Evolutionary conservation across 2,113 vertebrate species (phyloP).

Genomic region (Ameiurus melas): DNA sequence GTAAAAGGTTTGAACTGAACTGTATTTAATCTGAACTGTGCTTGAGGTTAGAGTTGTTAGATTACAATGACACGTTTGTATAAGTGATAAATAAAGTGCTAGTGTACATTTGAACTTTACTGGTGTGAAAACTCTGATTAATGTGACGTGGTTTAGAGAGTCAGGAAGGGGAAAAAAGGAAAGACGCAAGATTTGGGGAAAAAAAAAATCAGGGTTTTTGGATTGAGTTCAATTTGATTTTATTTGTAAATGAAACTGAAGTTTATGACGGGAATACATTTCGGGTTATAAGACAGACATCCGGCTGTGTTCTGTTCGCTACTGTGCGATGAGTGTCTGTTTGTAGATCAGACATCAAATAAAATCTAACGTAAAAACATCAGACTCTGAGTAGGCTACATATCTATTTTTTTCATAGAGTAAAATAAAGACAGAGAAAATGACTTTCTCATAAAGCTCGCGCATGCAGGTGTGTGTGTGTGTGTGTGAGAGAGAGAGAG

Average conservation of each 20-base stretch:
- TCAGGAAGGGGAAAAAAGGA: fast-evolving
- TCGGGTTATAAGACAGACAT: not conserved
- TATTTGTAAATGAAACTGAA: not conserved
- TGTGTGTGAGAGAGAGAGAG: not conserved
- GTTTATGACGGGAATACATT: not conserved
- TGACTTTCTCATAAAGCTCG: not conserved
- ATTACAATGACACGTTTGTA: not conserved
- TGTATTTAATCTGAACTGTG: not conserved
- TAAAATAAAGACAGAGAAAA: not conserved
- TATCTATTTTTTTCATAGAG: not conserved
- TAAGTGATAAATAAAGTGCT: not conserved
- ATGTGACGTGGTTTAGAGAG: not conserved
- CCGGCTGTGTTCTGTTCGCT: no score
- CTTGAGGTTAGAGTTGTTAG: not conserved
- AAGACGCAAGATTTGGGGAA: not conserved
- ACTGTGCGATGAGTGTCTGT: not conserved
- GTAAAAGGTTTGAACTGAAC: not conserved
- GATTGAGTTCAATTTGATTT: not conserved
- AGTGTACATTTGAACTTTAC: not conserved
- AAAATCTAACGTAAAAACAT: not conserved
- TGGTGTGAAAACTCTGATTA: not conserved
- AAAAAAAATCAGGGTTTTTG: not conserved
- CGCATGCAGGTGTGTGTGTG: not conserved
- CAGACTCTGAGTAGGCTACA: no score
- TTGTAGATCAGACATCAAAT: not conserved